Base-by-base conservation (phyloP, 92 coral and sea anemone species). In the Umimayanthus kanabou region DNA sequence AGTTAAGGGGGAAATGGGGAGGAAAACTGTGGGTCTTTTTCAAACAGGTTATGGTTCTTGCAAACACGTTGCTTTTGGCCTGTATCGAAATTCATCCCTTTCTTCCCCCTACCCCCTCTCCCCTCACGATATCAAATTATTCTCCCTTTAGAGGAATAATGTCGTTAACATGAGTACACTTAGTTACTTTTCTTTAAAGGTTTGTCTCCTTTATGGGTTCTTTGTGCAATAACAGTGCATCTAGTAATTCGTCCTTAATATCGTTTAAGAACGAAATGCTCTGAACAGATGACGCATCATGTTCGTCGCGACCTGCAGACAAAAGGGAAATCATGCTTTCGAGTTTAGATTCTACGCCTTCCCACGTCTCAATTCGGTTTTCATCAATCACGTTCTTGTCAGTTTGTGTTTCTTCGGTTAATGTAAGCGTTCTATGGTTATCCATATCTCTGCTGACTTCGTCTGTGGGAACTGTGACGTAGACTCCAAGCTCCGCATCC, bases 231-330 rank as follows among this genome's bases (percentile, higher is more conserved):
- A 33, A 30, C 9, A 83, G 26, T 26, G 87, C 23, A 23, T 70
- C 64, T 26, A 83, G 13, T 43, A 83, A 50, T 22, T 83, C 87
- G 20, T 83, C 77, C 64, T 70, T 83, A 69, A 83, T 83, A 22
- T 29, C 65, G 0, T 9, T 70, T 43, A 83, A 9, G 65, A 70
- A 83, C 13, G 64, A 45, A 30, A 14, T 71, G 40, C 43, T 70
- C 45, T 47, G 23, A 70, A n/a, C 9, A 6, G 50, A 77, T 2
- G 65, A 77, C 13, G 22, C 14, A 80, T 30, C 43, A 13, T 45
- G 29, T 39, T 49, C 53, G 16, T 29, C 50, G 50, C 23, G 20
- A 70, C 40, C 22, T 22, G 65, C 39, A 16, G 66, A 23, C 65
- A 28, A 4, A 10, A 37, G 47, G 30, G 84, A 33, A 7, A 61